Percentiles rank a stretch among this genome's conserved stretches.
These are phyloP conservation scores for Lagopus muta DNA, from an alignment of 2,113 vertebrate genomes.

Conservation along the genomic window DNA sequence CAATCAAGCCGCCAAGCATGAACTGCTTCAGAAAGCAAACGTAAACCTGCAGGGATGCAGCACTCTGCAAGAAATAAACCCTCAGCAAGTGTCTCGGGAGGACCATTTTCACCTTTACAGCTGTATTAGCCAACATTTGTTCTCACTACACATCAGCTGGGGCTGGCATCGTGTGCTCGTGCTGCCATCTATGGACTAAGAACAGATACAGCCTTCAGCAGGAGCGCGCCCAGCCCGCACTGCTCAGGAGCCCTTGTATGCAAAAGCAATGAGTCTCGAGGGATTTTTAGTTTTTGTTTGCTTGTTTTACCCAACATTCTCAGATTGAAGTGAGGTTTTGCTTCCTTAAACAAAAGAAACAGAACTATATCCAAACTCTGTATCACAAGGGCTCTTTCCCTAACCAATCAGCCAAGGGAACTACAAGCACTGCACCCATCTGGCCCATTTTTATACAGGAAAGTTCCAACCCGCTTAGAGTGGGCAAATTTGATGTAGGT, in stretches of 20 bases:
- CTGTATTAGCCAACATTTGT: background rate
- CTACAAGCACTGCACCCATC: background rate
- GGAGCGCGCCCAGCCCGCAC: background rate
- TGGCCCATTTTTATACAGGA: background rate
- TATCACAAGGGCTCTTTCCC: background rate
- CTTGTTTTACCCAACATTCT: background rate
- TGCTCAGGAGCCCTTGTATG: background rate
- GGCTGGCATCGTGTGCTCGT: background rate
- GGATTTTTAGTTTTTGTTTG: background rate
- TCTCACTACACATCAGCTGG: background rate
- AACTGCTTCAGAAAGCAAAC: background rate
- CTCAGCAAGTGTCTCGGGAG: background rate
- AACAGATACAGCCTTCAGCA: background rate
- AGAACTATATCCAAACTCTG: background rate
- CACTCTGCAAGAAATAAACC: background rate
- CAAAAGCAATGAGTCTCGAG: background rate
- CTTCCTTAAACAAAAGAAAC: background rate
- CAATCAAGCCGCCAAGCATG: background rate
- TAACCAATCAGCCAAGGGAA: background rate
- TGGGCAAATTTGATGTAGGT: background rate
- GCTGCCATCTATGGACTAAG: constrained; percentile 50
- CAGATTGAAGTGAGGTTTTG: background rate
- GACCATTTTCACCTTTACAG: constrained; percentile 1
- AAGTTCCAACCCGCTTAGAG: background rate
- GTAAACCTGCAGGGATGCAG: background rate